Conservation (phyloP, 2,888 invertebrate genomes). For the Lampropteryx suffumata region DNA sequence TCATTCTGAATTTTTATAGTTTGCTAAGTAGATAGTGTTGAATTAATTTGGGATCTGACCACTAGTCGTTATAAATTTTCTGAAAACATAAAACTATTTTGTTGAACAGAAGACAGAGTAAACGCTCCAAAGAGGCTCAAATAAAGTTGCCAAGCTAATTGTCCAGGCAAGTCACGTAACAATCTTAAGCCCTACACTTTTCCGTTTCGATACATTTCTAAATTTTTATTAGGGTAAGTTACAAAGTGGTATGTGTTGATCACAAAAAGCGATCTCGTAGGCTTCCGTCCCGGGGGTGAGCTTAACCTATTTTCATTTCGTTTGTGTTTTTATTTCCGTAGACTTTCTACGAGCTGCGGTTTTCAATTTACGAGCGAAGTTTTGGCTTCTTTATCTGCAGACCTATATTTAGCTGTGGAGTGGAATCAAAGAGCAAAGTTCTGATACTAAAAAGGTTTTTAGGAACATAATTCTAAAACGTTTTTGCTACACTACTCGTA, state of each 20-base stretch:
- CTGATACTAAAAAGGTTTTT: background rate
- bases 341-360: conserved; percentile 53
- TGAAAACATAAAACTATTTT: no score
- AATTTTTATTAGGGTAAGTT: conserved; percentile 51
- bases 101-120: background rate
- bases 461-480: no score
- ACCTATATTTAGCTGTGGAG: conserved; percentile 24
- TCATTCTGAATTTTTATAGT: no score
- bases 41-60: no score
- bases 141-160: conserved; percentile 25
- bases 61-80: no score
- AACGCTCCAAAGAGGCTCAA: conserved; percentile 1
- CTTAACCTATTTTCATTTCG: conserved; percentile 73
- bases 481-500: no score
- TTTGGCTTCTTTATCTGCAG: conserved; percentile 11
- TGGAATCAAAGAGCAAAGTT: background rate
- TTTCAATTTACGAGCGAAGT: conserved; percentile 57
- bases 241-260: conserved; percentile 48
- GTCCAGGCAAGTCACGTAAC: conserved; percentile 37
- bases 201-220: conserved; percentile 46
- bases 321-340: conserved; percentile 61
- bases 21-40: no score
- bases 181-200: conserved; percentile 37
- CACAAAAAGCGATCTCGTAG: conserved; percentile 54
- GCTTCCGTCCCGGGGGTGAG: conserved; percentile 52